Evolutionary conservation across 2,888 invertebrate species (phyloP), one percentile per base, ranked within the genome.

Genomic region (Meandrusa payeni): DNA sequence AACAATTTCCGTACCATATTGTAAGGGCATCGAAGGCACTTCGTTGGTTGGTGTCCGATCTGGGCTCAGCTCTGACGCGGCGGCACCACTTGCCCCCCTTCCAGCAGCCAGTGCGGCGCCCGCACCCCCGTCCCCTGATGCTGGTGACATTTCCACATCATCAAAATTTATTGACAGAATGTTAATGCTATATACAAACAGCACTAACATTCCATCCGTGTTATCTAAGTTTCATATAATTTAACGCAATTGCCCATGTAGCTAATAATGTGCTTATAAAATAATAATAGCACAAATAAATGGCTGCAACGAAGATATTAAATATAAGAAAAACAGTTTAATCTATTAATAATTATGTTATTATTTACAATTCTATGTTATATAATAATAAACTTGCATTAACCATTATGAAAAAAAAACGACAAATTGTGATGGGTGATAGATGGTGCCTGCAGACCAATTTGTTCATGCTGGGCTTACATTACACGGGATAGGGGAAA

Each of bases 31-130:
- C 78, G 69, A 86, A 61, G 85, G 86, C 59, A 55, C 73, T 62
- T 87, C 87, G 86, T 88, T 88, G 85, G 87, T 88, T 59, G 88
- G 88, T 26, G 88, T 88, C 80, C 81, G 63, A 62, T 88, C 87
- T 57, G 81, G 87, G 73, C 79, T 85, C 87, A 82, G 80, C 52
- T 81, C 83, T 67, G 55, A 72, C 70, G 64, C 76, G 81, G 51
- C 87, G 77, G 74, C 85, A 79, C 78, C 83, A 82, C 44, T 68
- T 61, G 28, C 69, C 61, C 50, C 76, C 76, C 51, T 76, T 63
- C 74, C 81, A 76, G 40, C 75, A 71, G 54, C 61, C 68, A 62
- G 78, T 77, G 63, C 81, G 81, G 63, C 74, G 78, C 73, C 85
- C 82, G 76, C 77, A 76, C 70, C 81, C 79, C 71, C 82, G 72